Conservation (phyloP, 2,797 vertebrate species). For the Enteromius trimaculatus region DNA sequence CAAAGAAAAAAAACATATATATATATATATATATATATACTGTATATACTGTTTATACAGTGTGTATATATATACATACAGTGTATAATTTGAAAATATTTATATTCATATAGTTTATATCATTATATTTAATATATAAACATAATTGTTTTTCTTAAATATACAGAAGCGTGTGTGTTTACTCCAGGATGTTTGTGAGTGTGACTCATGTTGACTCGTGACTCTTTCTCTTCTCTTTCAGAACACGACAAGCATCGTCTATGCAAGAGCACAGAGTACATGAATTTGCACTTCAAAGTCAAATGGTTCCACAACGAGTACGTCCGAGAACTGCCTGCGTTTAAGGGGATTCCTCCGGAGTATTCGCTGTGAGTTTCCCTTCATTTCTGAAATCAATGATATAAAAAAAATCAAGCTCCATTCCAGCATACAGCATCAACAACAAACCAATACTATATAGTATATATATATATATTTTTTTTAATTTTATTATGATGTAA, state of each 20-base stretch:
- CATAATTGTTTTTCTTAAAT: too few species aligned
- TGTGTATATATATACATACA: too few species aligned
- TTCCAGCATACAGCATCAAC: background rate
- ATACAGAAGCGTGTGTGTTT: too few species aligned
- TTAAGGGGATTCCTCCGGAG: constrained; percentile 90
- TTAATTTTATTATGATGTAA: too few species aligned
- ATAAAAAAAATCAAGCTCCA: background rate
- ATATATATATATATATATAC: too few species aligned
- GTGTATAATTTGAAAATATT: too few species aligned
- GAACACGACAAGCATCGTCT: constrained; percentile 96
- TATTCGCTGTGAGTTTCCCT: constrained; percentile 92
- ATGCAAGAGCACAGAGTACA: constrained; percentile 99
- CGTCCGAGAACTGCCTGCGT: constrained; percentile 90
- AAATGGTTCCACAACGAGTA: constrained; percentile 99
- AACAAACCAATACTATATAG: too few species aligned
- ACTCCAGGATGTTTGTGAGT: background rate
- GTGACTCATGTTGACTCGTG: background rate
- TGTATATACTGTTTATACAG: too few species aligned
- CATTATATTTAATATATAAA: too few species aligned
- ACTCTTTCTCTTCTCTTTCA: constrained; percentile 69
- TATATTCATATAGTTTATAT: too few species aligned
- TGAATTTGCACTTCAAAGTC: constrained; percentile 99
- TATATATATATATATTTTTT: too few species aligned
- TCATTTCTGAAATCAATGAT: background rate
- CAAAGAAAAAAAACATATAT: too few species aligned